Evolutionary conservation across 35 echinoderm and acorn worm genomes (phyloP).

Genomic region (Heliocidaris erythrogramma): DNA sequence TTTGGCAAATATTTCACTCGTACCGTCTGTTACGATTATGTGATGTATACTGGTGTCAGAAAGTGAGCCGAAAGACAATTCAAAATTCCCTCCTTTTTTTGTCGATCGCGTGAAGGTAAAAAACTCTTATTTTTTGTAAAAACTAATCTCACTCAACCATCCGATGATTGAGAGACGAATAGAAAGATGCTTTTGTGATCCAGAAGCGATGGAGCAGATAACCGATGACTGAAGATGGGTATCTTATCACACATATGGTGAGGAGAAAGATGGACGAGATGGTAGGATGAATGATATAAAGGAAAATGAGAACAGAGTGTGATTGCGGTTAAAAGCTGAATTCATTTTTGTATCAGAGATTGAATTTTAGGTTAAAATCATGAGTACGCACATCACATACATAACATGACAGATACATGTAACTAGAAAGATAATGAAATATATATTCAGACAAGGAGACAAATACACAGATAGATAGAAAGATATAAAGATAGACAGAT

Average conservation of each 20-base stretch:
- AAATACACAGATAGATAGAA: no score
- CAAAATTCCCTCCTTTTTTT: background rate
- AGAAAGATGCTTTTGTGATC: background rate
- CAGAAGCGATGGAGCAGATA: background rate
- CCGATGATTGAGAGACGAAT: background rate
- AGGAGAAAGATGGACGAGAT: background rate
- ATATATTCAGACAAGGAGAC: no score
- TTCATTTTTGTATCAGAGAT: no score
- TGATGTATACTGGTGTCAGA: constrained; percentile 1
- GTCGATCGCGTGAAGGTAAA: background rate
- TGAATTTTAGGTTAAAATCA: no score
- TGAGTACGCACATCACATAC: no score
- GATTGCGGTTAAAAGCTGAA: no score
- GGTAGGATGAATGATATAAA: background rate
- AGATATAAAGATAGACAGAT: no score
- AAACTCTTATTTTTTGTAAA: background rate
- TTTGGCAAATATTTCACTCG: background rate
- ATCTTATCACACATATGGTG: constrained; percentile 11
- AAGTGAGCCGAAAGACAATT: background rate
- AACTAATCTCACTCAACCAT: background rate
- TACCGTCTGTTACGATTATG: background rate
- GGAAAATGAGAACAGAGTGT: background rate
- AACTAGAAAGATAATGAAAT: no score
- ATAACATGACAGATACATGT: no score
- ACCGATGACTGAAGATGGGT: background rate